Conservation (phyloP, 2,113 vertebrate genomes). For the Steatornis caripensis region DNA sequence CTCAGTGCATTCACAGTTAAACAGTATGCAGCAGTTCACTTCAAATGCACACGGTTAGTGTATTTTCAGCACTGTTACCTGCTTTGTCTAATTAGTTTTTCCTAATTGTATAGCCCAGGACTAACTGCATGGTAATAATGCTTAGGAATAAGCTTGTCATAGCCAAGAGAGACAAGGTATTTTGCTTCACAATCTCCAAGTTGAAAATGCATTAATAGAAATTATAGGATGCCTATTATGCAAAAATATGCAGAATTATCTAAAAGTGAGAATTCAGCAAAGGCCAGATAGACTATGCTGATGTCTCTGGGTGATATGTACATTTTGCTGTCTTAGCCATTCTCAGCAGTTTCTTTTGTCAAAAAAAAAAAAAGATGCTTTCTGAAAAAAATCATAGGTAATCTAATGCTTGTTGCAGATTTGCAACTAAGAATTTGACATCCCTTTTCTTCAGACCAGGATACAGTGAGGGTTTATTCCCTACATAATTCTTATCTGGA, state of each 20-base stretch:
- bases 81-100: not conserved
- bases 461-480: not conserved
- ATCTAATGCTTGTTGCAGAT: not conserved
- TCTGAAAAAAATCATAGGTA: not conserved
- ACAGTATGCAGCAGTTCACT: not conserved
- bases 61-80: not conserved
- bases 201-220: not conserved
- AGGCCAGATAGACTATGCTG: not conserved
- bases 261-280: slow-evolving; percentile 25
- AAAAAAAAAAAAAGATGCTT: not conserved
- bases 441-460: not conserved
- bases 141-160: not conserved
- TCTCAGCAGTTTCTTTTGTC: slow-evolving; percentile 10
- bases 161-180: not conserved
- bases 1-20: not conserved
- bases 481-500: not conserved
- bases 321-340: not conserved
- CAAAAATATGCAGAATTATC: slow-evolving; percentile 31
- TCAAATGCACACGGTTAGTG: not conserved
- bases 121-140: not conserved
- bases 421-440: not conserved
- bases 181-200: not conserved
- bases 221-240: not conserved
- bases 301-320: not conserved
- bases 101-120: not conserved